Percentiles rank a stretch among this genome's conserved stretches.
These are phyloP conservation scores for Thunnus thynnus DNA, from an alignment of 2,113 vertebrate species.

Conservation along the genomic window DNA sequence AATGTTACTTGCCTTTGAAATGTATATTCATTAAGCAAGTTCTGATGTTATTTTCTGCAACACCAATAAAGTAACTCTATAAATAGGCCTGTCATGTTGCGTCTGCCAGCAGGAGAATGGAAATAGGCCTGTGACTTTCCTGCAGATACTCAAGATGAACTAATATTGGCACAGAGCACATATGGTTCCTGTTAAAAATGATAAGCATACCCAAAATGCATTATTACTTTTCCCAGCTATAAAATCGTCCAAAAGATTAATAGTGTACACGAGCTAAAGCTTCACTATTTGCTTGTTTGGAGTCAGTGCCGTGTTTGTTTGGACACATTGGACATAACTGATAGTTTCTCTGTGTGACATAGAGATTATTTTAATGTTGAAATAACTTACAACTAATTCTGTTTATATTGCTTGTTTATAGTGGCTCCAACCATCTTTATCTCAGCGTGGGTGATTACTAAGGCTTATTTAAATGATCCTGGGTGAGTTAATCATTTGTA, in stretches of 20 bases:
- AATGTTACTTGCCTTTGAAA: neutral
- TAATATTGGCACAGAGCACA: conserved; percentile 45
- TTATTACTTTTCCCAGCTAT: conserved; percentile 10
- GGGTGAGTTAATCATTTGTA: conserved; percentile 87
- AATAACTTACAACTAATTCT: conserved; percentile 21
- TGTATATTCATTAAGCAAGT: neutral
- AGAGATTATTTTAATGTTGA: conserved; percentile 24
- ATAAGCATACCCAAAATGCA: conserved; percentile 45
- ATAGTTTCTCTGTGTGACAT: conserved; percentile 18
- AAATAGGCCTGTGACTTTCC: conserved; percentile 34
- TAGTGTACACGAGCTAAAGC: conserved; percentile 9
- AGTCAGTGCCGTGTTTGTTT: conserved; percentile 1
- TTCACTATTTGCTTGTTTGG: conserved; percentile 4
- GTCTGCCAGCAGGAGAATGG: conserved; percentile 29
- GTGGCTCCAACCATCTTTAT: conserved; percentile 93
- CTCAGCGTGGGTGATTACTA: conserved; percentile 89
- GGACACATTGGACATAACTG: neutral
- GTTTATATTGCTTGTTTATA: conserved; percentile 72
- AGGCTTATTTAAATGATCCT: conserved; percentile 84
- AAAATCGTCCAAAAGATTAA: conserved; percentile 47
- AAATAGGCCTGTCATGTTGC: conserved; percentile 41
- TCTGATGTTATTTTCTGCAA: conserved; percentile 9
- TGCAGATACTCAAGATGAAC: conserved; percentile 30
- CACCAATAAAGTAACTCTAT: conserved; percentile 26
- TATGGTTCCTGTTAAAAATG: conserved; percentile 33